Percentiles rank a stretch among this genome's conserved stretches.
These are phyloP conservation scores for Whitmania pigra DNA, from an alignment of 1,140 invertebrate genomes.

Conservation along the genomic window DNA sequence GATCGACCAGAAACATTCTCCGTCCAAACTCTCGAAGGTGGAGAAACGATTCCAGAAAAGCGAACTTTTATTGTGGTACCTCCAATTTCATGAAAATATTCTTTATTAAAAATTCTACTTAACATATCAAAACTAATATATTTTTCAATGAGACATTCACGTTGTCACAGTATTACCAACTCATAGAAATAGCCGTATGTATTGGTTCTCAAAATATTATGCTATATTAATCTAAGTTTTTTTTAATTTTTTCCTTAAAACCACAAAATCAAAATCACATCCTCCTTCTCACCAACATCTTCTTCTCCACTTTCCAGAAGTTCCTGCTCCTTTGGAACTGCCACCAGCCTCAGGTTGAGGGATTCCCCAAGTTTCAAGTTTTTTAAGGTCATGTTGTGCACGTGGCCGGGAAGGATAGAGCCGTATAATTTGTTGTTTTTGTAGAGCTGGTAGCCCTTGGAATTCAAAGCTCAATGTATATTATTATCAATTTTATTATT, in stretches of 20 bases:
- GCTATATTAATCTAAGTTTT: no score
- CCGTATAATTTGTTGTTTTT: constrained; percentile 41
- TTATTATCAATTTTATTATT: background rate
- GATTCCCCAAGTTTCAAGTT: constrained; percentile 39
- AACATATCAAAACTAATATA: no score
- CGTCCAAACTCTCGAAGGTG: constrained; percentile 39
- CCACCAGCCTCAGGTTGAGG: constrained; percentile 38
- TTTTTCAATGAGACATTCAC: no score
- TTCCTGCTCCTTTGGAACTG: constrained; percentile 31
- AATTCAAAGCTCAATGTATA: constrained; percentile 13
- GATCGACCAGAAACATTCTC: constrained; percentile 41
- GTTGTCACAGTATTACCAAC: no score
- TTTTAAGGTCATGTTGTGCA: constrained; percentile 35
- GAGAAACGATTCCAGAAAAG: constrained; percentile 39
- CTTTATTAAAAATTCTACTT: no score
- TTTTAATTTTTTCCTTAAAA: no score
- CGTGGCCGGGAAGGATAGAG: constrained; percentile 37
- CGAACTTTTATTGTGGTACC: constrained; percentile 38
- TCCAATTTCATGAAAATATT: constrained; percentile 28
- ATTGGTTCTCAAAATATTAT: no score
- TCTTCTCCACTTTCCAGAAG: background rate
- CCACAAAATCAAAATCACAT: no score
- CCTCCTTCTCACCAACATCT: no score
- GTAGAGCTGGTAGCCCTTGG: constrained; percentile 41
- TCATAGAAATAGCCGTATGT: no score